These are phyloP conservation scores for Seira sanloemensis DNA, from an alignment of 2,888 invertebrate species.

Conservation along the genomic window DNA sequence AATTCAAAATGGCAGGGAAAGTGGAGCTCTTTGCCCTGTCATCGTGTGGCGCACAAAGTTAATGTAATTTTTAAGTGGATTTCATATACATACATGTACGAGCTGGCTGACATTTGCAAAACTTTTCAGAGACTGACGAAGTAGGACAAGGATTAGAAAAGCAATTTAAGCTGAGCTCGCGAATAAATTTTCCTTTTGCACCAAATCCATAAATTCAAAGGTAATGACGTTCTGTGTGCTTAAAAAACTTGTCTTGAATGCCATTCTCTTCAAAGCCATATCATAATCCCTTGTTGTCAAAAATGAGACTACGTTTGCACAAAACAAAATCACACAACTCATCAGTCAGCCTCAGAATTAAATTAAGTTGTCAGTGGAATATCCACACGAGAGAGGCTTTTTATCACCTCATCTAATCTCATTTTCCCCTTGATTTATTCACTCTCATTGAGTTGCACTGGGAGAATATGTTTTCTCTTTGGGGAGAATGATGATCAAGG, in stretches of 20 bases:
- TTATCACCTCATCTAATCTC: slow-evolving; percentile 39
- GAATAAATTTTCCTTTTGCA: neutral
- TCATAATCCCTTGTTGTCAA: neutral
- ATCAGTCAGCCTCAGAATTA: slow-evolving; percentile 45
- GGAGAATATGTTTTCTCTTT: too few species aligned
- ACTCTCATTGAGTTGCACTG: too few species aligned
- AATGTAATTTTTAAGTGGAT: too few species aligned
- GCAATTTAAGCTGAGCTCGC: too few species aligned
- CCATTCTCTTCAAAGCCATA: neutral
- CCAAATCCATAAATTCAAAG: too few species aligned
- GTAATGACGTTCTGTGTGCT: neutral
- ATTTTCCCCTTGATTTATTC: slow-evolving; percentile 34
- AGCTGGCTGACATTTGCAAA: too few species aligned
- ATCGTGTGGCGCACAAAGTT: too few species aligned
- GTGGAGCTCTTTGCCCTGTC: too few species aligned
- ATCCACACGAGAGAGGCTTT: neutral
- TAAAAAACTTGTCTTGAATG: neutral
- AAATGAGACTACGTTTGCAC: neutral
- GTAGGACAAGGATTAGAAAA: too few species aligned
- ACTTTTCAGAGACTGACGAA: too few species aligned
- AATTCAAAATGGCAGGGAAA: too few species aligned
- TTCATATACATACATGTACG: too few species aligned
- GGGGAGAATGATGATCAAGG: slow-evolving; percentile 27
- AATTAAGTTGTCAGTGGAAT: slow-evolving; percentile 46
- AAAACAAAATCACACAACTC: slow-evolving; percentile 34